Evolutionary conservation across 2,888 invertebrate genomes (phyloP), one percentile per base, ranked within the genome.

Genomic region (Drosophila koepferae): DNA sequence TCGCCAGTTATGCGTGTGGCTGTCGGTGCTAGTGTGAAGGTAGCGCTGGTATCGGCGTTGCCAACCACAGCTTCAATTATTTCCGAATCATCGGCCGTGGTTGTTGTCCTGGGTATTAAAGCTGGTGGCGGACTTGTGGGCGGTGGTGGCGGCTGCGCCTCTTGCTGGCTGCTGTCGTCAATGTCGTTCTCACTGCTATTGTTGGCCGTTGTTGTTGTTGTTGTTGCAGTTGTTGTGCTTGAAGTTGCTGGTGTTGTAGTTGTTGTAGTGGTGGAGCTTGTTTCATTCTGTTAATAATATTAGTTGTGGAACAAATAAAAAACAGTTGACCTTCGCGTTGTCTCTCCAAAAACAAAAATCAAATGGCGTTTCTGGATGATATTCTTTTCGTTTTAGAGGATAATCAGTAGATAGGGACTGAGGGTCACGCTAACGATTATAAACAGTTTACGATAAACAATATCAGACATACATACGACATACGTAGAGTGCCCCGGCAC

Each of bases 51-150:
- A 72, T 91, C 91, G 43, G 76, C 76, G 40, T 66, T 38, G n/a
- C 5, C 81, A 63, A 67, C 65, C 54, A 87, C 68, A 48, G 88
- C 51, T 67, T 89, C 88, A 43, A 87, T 80, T 64, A 90, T 78
- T 69, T 86, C 81, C 53, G 78, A 70, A 63, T 82, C 80, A 60
- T 83, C 80, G n/a, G 77, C 72, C 65, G 93, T 61, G 58, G 63
- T 93, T 77, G 94, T 94, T 88, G 94, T 94, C 81, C 94, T 94
- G 43, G 91, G 82, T 67, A 81, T 82, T 49, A 83, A 69, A 69
- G 83, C 82, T 66, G 89, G 89, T 51, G 86, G 87, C 73, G 89
- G 78, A 63, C 84, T 74, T 73, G 89, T 81, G 56, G 88, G 88
- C 92, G 80, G 81, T 75, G 89, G 94, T 93, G 83, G 94, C 94